phyloP scores from a whole-genome alignment of 1,140 invertebrate genomes.

The Battus philenor region DNA sequence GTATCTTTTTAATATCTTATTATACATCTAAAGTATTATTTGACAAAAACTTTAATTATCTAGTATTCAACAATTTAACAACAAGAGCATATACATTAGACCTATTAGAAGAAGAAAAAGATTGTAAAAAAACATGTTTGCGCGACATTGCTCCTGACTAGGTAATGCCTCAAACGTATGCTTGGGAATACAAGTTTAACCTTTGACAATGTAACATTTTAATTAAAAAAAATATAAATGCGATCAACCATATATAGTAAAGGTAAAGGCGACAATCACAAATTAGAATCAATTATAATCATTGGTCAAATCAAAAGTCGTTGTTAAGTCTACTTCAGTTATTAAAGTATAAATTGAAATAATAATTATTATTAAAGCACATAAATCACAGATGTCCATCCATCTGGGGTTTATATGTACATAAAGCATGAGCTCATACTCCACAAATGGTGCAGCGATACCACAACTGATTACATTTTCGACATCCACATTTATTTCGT shows the following conservation, averaged over 20 bases:
- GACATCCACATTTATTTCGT: slow-evolving; percentile 29
- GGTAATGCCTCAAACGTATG: too few species aligned
- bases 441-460: slow-evolving; percentile 35
- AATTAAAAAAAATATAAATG: slow-evolving; percentile 24
- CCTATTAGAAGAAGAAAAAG: too few species aligned
- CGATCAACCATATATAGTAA: slow-evolving; percentile 25
- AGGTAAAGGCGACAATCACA: slow-evolving; percentile 23
- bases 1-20: too few species aligned
- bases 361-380: not conserved
- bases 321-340: slow-evolving; percentile 22
- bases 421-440: slow-evolving; percentile 37
- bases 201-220: slow-evolving; percentile 26
- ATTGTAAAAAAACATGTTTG: too few species aligned
- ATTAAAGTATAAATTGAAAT: slow-evolving; percentile 11
- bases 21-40: too few species aligned
- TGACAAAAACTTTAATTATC: too few species aligned
- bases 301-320: too few species aligned
- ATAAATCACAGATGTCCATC: slow-evolving; percentile 37
- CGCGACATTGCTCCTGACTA: too few species aligned
- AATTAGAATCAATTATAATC: slow-evolving; percentile 21
- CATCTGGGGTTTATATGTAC: too few species aligned
- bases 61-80: too few species aligned
- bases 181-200: too few species aligned
- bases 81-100: too few species aligned
- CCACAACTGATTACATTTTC: slow-evolving; percentile 38